A percentile compares a stretch with the other conserved stretches of the same genome.
phyloP scores from a whole-genome alignment of 2,113 vertebrate genomes.

The Halichoeres trimaculatus region DNA sequence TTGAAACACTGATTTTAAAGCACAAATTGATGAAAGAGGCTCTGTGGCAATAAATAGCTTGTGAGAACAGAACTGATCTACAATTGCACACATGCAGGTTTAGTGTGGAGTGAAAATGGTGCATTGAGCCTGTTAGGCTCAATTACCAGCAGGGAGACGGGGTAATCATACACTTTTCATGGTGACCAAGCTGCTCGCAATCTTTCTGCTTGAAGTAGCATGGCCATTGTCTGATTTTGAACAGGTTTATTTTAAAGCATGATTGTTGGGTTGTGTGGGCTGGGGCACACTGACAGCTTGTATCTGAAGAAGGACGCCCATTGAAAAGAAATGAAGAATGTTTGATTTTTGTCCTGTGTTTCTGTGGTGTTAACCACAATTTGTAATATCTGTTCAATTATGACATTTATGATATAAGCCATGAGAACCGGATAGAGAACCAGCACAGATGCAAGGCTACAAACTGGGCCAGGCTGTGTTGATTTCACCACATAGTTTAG shows the following conservation, averaged over 20 bases:
- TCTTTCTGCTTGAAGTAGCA: not conserved
- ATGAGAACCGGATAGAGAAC: no score
- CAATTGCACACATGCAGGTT: no score
- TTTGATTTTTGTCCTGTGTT: no score
- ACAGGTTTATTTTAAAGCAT: not conserved
- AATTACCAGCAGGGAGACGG: not conserved
- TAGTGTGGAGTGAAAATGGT: not conserved
- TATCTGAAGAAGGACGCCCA: no score
- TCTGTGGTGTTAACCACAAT: no score
- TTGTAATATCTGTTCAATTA: no score
- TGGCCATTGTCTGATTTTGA: slow-evolving; percentile 20
- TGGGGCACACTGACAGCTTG: not conserved
- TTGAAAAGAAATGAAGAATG: no score
- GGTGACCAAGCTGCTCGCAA: not conserved
- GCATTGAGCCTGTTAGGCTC: not conserved
- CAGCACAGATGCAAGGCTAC: no score
- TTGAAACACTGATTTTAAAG: not conserved
- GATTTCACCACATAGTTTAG: no score
- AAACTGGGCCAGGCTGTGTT: no score
- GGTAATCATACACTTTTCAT: slow-evolving; percentile 1
- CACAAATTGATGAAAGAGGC: not conserved
- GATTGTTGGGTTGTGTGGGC: not conserved
- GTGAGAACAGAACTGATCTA: not conserved
- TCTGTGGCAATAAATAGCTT: not conserved
- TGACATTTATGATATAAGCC: no score